These are phyloP conservation scores for Mus spretus DNA, from an alignment of 2,797 vertebrate species.

Conservation along the genomic window DNA sequence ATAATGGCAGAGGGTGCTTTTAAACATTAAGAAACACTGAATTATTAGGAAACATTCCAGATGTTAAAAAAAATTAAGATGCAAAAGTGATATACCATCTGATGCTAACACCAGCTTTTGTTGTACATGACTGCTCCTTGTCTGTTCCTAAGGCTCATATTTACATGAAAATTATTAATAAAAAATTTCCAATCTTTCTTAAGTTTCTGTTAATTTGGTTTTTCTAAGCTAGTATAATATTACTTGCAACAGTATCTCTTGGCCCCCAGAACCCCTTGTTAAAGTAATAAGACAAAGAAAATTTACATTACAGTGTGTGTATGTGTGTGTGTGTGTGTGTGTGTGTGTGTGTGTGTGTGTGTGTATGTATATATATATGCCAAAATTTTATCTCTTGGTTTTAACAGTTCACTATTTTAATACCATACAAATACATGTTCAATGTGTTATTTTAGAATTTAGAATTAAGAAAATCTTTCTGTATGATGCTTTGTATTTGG, in stretches of 20 bases:
- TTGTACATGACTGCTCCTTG: not conserved
- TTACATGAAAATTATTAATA: slow-evolving; percentile 24
- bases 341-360: too few relatives aligned
- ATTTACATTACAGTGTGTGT: not conserved
- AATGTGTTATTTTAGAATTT: slow-evolving; percentile 32
- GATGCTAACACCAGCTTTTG: not conserved
- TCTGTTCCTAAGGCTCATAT: not conserved
- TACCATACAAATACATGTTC: not conserved
- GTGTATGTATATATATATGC: not conserved
- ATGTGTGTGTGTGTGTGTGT: too few relatives aligned
- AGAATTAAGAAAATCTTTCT: not conserved
- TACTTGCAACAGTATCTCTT: not conserved
- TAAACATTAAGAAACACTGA: not conserved
- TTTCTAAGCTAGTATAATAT: not conserved
- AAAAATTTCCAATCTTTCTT: not conserved
- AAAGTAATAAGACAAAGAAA: slow-evolving; percentile 48
- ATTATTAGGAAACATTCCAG: not conserved
- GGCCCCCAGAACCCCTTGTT: not conserved
- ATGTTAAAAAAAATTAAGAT: not conserved
- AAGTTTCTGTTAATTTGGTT: not conserved
- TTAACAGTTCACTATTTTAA: slow-evolving; percentile 31
- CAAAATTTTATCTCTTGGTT: slow-evolving; percentile 25
- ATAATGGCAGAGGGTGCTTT: not conserved
- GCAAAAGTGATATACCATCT: not conserved
- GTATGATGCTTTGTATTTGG: not conserved